These are phyloP conservation scores for Platycheirus rosarum DNA, from an alignment of 2,888 invertebrate species.

Conservation along the genomic window DNA sequence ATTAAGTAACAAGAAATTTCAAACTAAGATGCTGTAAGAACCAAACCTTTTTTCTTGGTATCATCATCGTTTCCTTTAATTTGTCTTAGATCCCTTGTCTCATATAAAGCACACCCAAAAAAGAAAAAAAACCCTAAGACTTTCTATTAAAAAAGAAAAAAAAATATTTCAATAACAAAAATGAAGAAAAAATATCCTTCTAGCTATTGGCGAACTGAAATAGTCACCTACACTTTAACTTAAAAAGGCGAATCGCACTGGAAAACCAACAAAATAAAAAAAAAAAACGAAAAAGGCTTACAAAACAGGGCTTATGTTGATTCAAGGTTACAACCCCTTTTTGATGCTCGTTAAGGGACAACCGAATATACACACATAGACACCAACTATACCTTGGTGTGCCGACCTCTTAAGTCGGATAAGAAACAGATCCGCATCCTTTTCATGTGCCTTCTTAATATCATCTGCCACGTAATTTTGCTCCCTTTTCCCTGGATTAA, in stretches of 20 bases:
- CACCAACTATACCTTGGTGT: constrained; percentile 1
- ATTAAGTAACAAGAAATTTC: constrained; percentile 1
- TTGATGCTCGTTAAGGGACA: constrained; percentile 2
- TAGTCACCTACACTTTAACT: constrained; percentile 57
- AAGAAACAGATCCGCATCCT: constrained; percentile 49
- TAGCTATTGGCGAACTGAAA: constrained; percentile 47
- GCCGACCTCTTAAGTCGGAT: constrained; percentile 53
- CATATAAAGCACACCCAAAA: constrained; percentile 20
- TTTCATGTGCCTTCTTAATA: constrained; percentile 60
- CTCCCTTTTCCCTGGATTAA: constrained; percentile 38
- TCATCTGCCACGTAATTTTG: constrained; percentile 9
- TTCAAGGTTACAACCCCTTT: constrained; percentile 42
- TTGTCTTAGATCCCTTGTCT: constrained; percentile 32
- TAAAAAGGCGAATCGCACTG: constrained; percentile 52
- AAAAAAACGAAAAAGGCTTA: constrained; percentile 21
- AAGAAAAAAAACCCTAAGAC: constrained; percentile 40
- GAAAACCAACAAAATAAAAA: constrained; percentile 18
- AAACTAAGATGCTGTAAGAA: neutral
- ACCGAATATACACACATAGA: constrained; percentile 16
- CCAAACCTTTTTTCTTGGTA: neutral
- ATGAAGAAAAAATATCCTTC: constrained; percentile 30
- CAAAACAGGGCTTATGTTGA: neutral
- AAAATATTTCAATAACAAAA: constrained; percentile 5
- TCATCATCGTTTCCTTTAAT: constrained; percentile 43
- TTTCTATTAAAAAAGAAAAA: constrained; percentile 1